These are phyloP conservation scores for Mycetomoellerius zeteki DNA, from an alignment of 1,140 invertebrate genomes.

Conservation along the genomic window DNA sequence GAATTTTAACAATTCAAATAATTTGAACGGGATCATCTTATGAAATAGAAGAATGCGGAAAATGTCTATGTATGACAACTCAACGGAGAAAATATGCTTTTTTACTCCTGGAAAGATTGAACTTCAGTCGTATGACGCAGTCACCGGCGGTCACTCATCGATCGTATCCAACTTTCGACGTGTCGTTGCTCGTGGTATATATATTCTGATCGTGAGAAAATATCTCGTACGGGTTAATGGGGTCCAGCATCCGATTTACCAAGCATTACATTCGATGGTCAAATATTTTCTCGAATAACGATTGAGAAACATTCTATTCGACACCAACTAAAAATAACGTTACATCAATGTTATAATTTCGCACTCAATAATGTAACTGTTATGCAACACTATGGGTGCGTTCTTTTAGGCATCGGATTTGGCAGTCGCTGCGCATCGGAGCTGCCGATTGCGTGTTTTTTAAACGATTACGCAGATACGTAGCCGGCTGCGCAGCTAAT, in stretches of 20 bases:
- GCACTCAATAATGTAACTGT: too few species aligned
- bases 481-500: too few species aligned
- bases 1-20: neutral
- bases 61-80: neutral
- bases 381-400: too few species aligned
- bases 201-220: too few species aligned
- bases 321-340: neutral
- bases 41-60: neutral
- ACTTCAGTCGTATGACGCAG: slow-evolving; percentile 1
- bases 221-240: neutral
- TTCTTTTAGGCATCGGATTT: too few species aligned
- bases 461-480: too few species aligned
- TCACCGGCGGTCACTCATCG: neutral
- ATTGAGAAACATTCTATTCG: neutral
- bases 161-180: neutral
- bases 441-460: too few species aligned
- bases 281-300: neutral
- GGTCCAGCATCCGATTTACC: neutral
- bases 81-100: neutral
- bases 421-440: too few species aligned
- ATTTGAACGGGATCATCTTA: neutral
- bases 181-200: neutral
- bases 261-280: neutral
- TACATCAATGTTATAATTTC: too few species aligned
- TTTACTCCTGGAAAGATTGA: neutral